phyloP scores from a whole-genome alignment of 1,140 invertebrate genomes.

The Tetramorium simillimum region DNA sequence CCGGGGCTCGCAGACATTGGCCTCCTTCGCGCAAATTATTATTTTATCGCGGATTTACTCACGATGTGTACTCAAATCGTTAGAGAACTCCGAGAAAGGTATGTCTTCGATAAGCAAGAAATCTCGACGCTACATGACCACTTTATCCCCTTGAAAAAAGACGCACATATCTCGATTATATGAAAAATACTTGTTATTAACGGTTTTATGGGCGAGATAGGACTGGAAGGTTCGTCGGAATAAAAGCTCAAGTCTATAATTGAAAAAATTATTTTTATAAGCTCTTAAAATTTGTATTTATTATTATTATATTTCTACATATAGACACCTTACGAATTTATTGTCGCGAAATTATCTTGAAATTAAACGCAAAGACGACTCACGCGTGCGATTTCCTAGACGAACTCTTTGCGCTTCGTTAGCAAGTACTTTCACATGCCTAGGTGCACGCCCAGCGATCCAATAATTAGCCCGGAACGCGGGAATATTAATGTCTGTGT shows the following conservation, averaged over 20 bases:
- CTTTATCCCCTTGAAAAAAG: neutral
- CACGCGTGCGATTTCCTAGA: neutral
- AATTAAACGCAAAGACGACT: neutral
- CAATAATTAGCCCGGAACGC: slow-evolving; percentile 75
- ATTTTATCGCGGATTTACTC: neutral
- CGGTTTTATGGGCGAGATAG: neutral
- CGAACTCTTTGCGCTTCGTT: slow-evolving; percentile 25
- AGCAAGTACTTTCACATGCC: slow-evolving; percentile 59
- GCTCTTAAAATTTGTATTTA: neutral
- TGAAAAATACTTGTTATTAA: neutral
- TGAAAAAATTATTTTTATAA: neutral
- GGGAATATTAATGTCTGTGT: slow-evolving; percentile 75
- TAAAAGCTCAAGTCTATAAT: neutral
- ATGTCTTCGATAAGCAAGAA: slow-evolving; percentile 4
- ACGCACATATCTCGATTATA: neutral
- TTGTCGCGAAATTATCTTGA: neutral
- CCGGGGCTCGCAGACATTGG: neutral
- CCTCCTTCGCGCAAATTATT: neutral
- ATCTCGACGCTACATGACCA: neutral
- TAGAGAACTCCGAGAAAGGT: neutral
- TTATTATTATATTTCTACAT: slow-evolving; percentile 1
- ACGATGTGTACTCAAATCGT: neutral
- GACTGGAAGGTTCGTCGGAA: neutral
- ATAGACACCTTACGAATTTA: neutral
- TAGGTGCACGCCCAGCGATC: slow-evolving; percentile 15